Conservation (phyloP, 2,888 invertebrate genomes). For the Ctena decussata region DNA sequence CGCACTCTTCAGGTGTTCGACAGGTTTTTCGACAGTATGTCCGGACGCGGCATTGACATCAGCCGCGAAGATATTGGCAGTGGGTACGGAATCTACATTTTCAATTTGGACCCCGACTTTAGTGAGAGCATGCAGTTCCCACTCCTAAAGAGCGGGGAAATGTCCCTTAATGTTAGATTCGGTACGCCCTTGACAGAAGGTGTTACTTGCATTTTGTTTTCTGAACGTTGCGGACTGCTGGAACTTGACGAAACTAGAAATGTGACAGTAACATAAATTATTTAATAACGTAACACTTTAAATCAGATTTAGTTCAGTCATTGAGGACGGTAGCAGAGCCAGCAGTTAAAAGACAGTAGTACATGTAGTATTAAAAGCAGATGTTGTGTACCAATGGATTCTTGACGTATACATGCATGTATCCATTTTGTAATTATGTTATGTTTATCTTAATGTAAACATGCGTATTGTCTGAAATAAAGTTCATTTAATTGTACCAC, state of each 20-base stretch:
- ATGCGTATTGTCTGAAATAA: no score
- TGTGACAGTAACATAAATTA: neutral
- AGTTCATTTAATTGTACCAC: no score
- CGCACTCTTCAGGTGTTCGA: neutral
- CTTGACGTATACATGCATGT: no score
- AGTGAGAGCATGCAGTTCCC: constrained; percentile 15
- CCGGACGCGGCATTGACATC: neutral
- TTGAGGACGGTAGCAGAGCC: neutral
- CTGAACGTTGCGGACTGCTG: constrained; percentile 1
- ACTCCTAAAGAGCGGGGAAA: constrained; percentile 12
- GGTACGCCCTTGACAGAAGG: neutral
- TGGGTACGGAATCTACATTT: neutral
- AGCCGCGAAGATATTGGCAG: neutral
- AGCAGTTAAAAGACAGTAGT: neutral
- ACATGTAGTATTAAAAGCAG: neutral
- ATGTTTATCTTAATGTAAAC: no score
- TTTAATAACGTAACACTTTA: no score
- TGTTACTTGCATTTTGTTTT: neutral
- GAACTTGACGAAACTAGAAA: constrained; percentile 18
- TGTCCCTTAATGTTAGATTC: neutral
- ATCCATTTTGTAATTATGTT: no score
- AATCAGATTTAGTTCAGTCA: no score
- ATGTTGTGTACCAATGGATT: no score
- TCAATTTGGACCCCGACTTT: constrained; percentile 6
- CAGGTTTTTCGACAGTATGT: neutral